Base-by-base conservation (phyloP, 1,140 invertebrate genomes). In the Trichonephila clavata region DNA sequence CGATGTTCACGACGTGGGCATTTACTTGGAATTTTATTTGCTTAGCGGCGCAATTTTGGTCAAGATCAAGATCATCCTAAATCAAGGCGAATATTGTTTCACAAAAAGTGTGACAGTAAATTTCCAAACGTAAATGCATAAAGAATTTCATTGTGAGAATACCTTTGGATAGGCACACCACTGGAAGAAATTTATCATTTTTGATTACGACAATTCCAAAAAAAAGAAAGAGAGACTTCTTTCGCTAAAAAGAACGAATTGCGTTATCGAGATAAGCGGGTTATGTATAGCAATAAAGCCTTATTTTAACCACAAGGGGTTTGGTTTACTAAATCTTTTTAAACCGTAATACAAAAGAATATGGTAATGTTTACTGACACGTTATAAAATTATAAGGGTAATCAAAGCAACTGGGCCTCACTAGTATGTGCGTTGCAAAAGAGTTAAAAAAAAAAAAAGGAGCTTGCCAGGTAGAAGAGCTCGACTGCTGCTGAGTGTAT, bases 1-100 rank as follows among this genome's bases (percentile, higher is more conserved):
- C 24, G 57, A 57, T 84, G 71, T 32, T 77, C 71, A 77, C 71
- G 71, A 77, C 32, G 27, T 77, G 27, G 32, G 5, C 71, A 77
- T 77, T 77, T 77, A 27, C 32, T 39, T 32, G 24, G 18, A 32
- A 77, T 84, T 84, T 84, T 84, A 84, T 84, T 84, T 84, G 8
- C 10, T n/a, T 59, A n/a, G 18, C 81, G 16, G 81, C 50, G 50
- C 43, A 18, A 57, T 84, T 81, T 84, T 84, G 43, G 81, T 84
- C 81, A 84, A 84, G 43, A 84, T 84, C 81, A 84, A 84, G 81
- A 84, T 84, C 81, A 59, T 50, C 81, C 13, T 59, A 84, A 84
- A 57, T 84, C 81, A 84, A 14, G 43, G 81, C 10, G 81, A 84
- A 84, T 84, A 59, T 84, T 59, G 50, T 59, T 84, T 57, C 43